A percentile compares a stretch with the other conserved stretches of the same genome.
Conservation (phyloP, 2,113 vertebrate species). For the Syngnathus typhle region DNA sequence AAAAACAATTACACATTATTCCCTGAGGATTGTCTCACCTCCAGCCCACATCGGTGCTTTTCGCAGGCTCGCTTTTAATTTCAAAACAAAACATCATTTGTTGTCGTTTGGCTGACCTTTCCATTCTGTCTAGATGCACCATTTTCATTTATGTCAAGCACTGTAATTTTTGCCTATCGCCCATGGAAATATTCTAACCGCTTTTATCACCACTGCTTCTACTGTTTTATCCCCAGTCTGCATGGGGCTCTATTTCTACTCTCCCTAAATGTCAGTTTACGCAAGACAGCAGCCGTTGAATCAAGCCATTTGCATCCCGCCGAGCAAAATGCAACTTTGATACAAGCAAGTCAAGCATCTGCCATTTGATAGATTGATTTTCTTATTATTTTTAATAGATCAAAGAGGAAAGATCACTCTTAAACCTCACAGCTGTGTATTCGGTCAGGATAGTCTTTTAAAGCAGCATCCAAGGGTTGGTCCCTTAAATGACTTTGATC, state of each 20-base stretch:
- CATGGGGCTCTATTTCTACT: conserved; percentile 1
- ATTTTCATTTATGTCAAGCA: not conserved
- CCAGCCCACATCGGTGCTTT: not conserved
- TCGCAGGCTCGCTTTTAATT: not conserved
- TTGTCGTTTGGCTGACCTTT: not conserved
- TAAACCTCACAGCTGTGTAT: not conserved
- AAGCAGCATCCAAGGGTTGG: too few relatives aligned
- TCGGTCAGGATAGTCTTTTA: not conserved
- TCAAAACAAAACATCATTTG: not conserved
- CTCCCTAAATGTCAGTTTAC: conserved; percentile 1
- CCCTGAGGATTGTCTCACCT: not conserved
- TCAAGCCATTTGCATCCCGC: conserved; percentile 1
- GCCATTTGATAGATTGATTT: not conserved
- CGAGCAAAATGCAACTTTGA: conserved; percentile 6
- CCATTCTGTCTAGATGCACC: not conserved
- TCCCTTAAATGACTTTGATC: not conserved
- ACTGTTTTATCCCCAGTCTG: conserved; percentile 1
- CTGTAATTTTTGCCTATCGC: not conserved
- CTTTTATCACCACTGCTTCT: not conserved
- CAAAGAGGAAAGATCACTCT: not conserved
- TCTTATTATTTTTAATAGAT: too few relatives aligned
- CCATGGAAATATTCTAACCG: not conserved
- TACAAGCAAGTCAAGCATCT: not conserved
- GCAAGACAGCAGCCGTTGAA: not conserved
- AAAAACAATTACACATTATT: not conserved